Evolutionary conservation across 2,888 invertebrate genomes (phyloP).

Genomic region (Hermaeophaga mercurialis): DNA sequence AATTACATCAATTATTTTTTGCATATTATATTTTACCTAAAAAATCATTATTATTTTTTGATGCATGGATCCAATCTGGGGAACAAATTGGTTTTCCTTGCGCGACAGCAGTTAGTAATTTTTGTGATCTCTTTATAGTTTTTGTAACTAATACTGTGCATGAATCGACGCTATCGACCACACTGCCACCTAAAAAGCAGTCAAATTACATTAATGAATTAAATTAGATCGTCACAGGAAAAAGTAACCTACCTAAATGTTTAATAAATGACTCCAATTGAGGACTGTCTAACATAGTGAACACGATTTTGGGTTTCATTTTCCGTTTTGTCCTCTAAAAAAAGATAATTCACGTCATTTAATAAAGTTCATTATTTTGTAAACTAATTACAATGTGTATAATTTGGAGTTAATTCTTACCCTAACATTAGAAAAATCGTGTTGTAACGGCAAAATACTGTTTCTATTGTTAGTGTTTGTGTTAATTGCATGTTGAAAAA

Average conservation of each 20-base stretch:
- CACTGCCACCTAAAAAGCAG: constrained; percentile 65
- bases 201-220: too few species aligned
- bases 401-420: too few species aligned
- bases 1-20: too few species aligned
- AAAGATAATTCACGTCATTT: constrained; percentile 6
- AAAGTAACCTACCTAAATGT: constrained; percentile 49
- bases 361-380: too few species aligned
- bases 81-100: constrained; percentile 65
- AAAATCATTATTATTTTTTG: constrained; percentile 49
- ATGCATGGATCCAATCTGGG: constrained; percentile 50
- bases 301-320: constrained; percentile 53
- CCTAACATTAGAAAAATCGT: too few species aligned
- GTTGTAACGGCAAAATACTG: too few species aligned
- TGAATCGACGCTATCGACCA: constrained; percentile 59
- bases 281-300: constrained; percentile 55
- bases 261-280: constrained; percentile 49
- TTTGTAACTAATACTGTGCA: constrained; percentile 63
- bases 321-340: constrained; percentile 46
- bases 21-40: constrained; percentile 50
- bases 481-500: too few species aligned
- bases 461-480: too few species aligned
- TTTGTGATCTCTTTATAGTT: constrained; percentile 64
- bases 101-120: constrained; percentile 65
- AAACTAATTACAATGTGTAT: too few species aligned
- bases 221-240: too few species aligned